phyloP scores from a whole-genome alignment of 2,888 invertebrate genomes.

The Protodeltote pygarga region DNA sequence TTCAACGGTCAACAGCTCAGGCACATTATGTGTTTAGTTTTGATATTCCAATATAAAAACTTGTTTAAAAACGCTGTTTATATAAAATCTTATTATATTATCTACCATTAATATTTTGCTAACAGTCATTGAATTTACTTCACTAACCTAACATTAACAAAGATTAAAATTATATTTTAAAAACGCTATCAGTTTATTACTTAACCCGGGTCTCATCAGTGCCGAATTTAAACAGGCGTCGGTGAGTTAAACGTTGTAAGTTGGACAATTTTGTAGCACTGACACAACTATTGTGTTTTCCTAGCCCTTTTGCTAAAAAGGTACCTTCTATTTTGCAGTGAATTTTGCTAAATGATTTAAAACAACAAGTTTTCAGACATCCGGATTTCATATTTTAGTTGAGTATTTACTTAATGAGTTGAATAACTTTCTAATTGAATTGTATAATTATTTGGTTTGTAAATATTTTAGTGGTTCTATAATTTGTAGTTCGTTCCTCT shows the following conservation, averaged over 20 bases:
- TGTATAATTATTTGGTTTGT: constrained; percentile 16
- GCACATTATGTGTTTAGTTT: no score
- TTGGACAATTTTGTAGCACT: constrained; percentile 60
- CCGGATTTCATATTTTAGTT: constrained; percentile 11
- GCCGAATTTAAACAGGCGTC: constrained; percentile 66
- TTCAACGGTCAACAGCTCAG: no score
- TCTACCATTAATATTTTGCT: no score
- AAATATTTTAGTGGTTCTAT: no score
- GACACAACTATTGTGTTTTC: constrained; percentile 64
- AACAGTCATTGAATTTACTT: no score
- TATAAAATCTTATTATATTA: no score
- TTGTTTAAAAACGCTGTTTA: no score
- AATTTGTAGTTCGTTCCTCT: no score
- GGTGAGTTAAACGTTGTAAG: constrained; percentile 65
- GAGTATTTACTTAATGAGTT: no score
- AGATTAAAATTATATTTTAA: no score
- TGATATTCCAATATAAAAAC: no score
- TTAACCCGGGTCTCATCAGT: constrained; percentile 45
- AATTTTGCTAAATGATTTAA: constrained; percentile 6
- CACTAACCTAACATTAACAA: no score
- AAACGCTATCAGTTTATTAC: constrained; percentile 14
- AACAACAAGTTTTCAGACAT: constrained; percentile 6
- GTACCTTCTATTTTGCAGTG: constrained; percentile 8
- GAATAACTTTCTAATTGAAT: constrained; percentile 20
- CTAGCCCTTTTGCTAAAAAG: constrained; percentile 51